Evolutionary conservation across 2,888 invertebrate species (phyloP).

Genomic region (Chromoteleia sp.): DNA sequence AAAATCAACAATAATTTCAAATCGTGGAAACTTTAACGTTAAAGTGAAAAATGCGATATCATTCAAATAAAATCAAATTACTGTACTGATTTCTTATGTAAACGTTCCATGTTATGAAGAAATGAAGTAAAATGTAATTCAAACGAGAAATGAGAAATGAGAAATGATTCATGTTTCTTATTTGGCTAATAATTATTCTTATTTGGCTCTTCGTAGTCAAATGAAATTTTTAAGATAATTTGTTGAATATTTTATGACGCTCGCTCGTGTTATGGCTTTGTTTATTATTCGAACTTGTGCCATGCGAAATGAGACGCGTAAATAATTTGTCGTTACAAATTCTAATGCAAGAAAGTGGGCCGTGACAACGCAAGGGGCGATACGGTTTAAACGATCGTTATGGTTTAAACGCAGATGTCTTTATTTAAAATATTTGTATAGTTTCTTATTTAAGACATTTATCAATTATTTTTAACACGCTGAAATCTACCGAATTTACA

Average conservation of each 20-base stretch:
- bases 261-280: conserved; percentile 11
- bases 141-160: neutral
- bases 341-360: conserved; percentile 38
- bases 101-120: neutral
- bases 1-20: too few relatives aligned
- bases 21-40: too few relatives aligned
- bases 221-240: conserved; percentile 38
- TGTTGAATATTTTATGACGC: conserved; percentile 30
- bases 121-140: neutral
- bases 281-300: conserved; percentile 41
- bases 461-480: neutral
- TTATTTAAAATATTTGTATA: conserved; percentile 27
- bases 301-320: conserved; percentile 33
- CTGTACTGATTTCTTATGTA: neutral
- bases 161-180: conserved; percentile 10
- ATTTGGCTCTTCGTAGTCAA: too few relatives aligned
- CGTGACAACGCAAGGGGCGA: conserved; percentile 19
- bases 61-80: neutral
- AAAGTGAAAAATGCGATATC: neutral
- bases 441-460: conserved; percentile 1
- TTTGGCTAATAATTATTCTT: conserved; percentile 16
- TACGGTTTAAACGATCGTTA: conserved; percentile 32
- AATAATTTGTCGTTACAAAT: conserved; percentile 47
- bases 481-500: neutral
- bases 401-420: conserved; percentile 33